phyloP scores from a whole-genome alignment of 2,797 vertebrate species.

The Urophycis tenuis region DNA sequence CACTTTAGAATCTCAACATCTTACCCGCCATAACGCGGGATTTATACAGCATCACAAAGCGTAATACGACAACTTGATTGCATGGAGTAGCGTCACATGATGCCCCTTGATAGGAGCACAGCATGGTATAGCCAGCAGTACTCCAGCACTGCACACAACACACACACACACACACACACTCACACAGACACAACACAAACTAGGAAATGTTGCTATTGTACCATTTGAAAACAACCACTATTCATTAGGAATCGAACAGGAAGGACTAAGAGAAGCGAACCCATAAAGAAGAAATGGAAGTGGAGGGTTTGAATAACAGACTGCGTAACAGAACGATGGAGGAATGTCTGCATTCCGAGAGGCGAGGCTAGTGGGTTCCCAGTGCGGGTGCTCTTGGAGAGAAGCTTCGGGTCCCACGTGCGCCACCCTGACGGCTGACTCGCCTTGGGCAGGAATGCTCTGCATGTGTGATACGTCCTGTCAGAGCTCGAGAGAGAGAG shows the following conservation, averaged over 20 bases:
- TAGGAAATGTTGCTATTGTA: neutral
- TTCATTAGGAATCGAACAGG: too few species aligned
- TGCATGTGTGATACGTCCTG: conserved; percentile 12
- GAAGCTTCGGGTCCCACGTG: conserved; percentile 8
- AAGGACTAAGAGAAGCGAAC: too few species aligned
- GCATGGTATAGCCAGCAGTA: neutral
- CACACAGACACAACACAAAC: neutral
- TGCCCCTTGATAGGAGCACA: neutral
- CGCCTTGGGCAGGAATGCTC: conserved; percentile 9
- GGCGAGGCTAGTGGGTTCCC: conserved; percentile 17
- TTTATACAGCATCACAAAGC: neutral
- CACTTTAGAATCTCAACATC: neutral
- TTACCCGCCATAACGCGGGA: neutral
- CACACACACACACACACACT: neutral
- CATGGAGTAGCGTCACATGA: neutral
- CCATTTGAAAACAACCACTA: neutral
- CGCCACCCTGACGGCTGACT: conserved; percentile 4
- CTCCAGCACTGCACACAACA: neutral
- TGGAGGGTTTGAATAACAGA: neutral
- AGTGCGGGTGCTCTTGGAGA: neutral
- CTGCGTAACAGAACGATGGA: conserved; percentile 6
- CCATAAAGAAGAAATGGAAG: neutral
- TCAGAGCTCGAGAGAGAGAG: conserved; percentile 10
- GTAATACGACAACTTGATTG: neutral
- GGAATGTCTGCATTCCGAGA: conserved; percentile 4